Percentiles rank a stretch among this genome's conserved stretches.
Conservation (phyloP, 1,140 invertebrate genomes). For the Atopsyche davidsoni region DNA sequence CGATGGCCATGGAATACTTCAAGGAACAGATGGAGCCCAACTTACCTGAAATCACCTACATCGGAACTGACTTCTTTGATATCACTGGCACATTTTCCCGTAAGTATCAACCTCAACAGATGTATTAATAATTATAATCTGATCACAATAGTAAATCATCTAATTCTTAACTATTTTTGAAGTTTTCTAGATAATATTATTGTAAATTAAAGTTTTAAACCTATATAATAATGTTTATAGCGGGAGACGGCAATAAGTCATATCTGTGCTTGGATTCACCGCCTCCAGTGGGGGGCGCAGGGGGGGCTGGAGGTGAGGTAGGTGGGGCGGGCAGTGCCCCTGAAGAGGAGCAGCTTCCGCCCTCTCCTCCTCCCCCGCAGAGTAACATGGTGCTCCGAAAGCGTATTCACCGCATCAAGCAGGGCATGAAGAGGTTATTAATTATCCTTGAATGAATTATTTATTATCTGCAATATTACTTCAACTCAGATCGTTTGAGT, state of each 20-base stretch:
- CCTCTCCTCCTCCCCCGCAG: conserved; percentile 59
- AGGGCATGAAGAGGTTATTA: conserved; percentile 81
- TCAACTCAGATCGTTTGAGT: not conserved
- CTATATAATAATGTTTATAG: conserved; percentile 35
- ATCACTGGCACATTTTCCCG: conserved; percentile 61
- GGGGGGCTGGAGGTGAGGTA: conserved; percentile 37
- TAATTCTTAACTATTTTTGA: too few relatives aligned
- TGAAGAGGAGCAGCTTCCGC: conserved; percentile 51
- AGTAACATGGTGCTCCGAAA: conserved; percentile 79
- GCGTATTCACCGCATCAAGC: conserved; percentile 78
- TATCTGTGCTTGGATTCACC: conserved; percentile 59
- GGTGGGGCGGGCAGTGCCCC: conserved; percentile 42
- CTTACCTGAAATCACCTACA: conserved; percentile 79
- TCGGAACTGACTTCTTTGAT: conserved; percentile 75
- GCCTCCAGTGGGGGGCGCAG: conserved; percentile 44
- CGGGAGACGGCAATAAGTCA: conserved; percentile 56
- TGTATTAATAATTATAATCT: too few relatives aligned
- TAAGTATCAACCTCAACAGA: conserved; percentile 43
- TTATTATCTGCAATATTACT: conserved; percentile 12
- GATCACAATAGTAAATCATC: too few relatives aligned
- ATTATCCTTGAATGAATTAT: conserved; percentile 18
- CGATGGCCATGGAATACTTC: conserved; percentile 91
- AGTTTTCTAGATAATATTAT: conserved; percentile 1
- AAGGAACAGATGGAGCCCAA: conserved; percentile 84
- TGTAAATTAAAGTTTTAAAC: not conserved